Evolutionary conservation across 2,113 vertebrate species (phyloP).

Genomic region (Eptatretus burgeri): DNA sequence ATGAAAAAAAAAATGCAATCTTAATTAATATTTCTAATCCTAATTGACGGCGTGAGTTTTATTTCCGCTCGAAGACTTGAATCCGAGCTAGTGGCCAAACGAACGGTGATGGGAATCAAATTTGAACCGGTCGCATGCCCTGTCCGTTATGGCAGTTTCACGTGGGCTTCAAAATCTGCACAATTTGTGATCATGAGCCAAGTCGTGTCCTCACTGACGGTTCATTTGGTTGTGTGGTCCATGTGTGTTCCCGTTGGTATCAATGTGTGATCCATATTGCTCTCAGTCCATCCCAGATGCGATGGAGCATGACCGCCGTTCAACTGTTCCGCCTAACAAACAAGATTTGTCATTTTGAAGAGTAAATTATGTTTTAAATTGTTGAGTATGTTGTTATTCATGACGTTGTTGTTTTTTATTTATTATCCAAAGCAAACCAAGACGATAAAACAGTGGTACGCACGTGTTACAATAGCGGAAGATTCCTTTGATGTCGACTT

Average conservation of each 20-base stretch:
- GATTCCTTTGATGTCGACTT: conserved; percentile 70
- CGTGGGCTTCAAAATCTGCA: too few relatives aligned
- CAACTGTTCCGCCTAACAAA: background rate
- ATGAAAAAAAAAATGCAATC: background rate
- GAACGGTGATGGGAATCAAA: background rate
- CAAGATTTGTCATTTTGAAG: background rate
- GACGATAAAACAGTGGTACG: conserved; percentile 13
- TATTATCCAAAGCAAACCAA: background rate
- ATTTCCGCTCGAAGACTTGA: background rate
- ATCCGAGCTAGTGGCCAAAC: background rate
- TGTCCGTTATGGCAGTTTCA: too few relatives aligned
- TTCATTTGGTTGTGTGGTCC: too few relatives aligned
- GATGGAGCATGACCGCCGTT: background rate
- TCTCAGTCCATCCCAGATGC: background rate
- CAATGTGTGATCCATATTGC: background rate
- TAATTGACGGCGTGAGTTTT: too few relatives aligned
- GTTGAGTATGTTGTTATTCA: background rate
- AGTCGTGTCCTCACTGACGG: too few relatives aligned
- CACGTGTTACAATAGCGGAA: conserved; percentile 94
- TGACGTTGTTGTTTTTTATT: background rate
- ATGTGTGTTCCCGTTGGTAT: background rate
- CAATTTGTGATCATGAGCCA: too few relatives aligned
- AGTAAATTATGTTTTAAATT: background rate
- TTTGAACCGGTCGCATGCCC: background rate
- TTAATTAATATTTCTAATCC: background rate